Base-by-base conservation (phyloP, 64 coral and sea anemone species). In the Montipora foliosa region DNA sequence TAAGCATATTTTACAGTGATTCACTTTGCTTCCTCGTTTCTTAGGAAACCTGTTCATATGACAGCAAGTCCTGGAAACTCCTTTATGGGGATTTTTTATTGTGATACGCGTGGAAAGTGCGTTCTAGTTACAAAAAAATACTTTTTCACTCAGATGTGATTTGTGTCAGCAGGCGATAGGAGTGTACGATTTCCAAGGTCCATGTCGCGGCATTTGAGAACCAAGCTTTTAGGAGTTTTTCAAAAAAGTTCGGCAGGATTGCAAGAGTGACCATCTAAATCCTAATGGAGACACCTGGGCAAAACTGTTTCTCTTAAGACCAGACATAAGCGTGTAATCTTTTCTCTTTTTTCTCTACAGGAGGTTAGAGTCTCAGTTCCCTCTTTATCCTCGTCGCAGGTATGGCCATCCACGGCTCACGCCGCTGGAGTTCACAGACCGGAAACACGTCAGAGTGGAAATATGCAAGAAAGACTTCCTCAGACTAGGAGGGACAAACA, bases 391-490 rank as follows among this genome's bases (percentile, higher is more conserved):
- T 95, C 94, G 16, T 98, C 96, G 7, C 51, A 93, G n/a, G 12
- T 93, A 95, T 60, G 96, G 96, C 3, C 96, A 98, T 47, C 93
- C 96, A 13, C 13, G 48, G 5, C 70, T 87, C 21, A 78, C 64
- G 72, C 93, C 93, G 57, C 81, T 98, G 21, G 96, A 98, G 75
- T 95, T 84, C 52, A 80, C 74, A 79, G 96, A 95, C 50, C 89
- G 96, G 86, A 90, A 91, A 87, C 96, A 98, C 82, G 96, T 98
- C 53, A 57, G 87, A 47, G 96, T 98, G 12, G 93, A 98, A 60
- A 52, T 98, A 29, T 98, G 96, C 68, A 98, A 98, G 49, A 98
- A 95, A 73, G 96, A 98, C 51, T 98, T 98, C 51, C 70, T 98
- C 3, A 72, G 96, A 48, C 77, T 98, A 2, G 93, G 93, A 22